Evolutionary conservation across 2,888 invertebrate genomes (phyloP).

Genomic region (Spodoptera picta): DNA sequence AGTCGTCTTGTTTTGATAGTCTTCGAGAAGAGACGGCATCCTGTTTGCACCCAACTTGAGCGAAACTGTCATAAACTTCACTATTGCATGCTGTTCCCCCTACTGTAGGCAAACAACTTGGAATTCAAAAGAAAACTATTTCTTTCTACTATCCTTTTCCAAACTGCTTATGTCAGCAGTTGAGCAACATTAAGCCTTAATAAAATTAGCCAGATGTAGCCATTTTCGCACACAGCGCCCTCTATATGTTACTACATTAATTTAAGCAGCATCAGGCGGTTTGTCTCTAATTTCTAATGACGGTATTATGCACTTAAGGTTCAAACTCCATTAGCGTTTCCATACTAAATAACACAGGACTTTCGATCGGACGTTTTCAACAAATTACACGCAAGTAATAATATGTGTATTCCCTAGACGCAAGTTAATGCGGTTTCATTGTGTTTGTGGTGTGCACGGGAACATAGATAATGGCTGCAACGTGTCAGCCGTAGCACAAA

Average conservation of each 20-base stretch:
- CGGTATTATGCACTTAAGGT: slow-evolving; percentile 19
- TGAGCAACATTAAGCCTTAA: too few relatives aligned
- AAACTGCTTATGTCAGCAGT: too few relatives aligned
- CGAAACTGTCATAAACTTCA: slow-evolving; percentile 46
- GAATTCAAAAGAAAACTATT: slow-evolving; percentile 25
- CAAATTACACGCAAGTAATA: slow-evolving; percentile 42
- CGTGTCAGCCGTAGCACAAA: slow-evolving; percentile 55
- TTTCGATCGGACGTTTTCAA: slow-evolving; percentile 31
- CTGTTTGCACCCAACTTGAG: slow-evolving; percentile 35
- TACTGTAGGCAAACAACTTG: slow-evolving; percentile 25
- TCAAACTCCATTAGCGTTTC: slow-evolving; percentile 25
- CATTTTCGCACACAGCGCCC: too few relatives aligned
- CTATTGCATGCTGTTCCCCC: slow-evolving; percentile 5
- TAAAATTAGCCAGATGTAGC: too few relatives aligned
- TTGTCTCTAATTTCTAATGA: slow-evolving; percentile 22
- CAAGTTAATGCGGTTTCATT: slow-evolving; percentile 57
- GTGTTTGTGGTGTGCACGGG: slow-evolving; percentile 51
- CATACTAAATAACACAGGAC: slow-evolving; percentile 25
- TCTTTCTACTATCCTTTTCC: too few relatives aligned
- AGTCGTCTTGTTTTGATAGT: slow-evolving; percentile 39
- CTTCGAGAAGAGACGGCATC: slow-evolving; percentile 11
- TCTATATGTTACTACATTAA: too few relatives aligned
- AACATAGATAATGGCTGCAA: slow-evolving; percentile 59
- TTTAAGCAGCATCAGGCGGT: neutral
- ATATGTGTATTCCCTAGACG: slow-evolving; percentile 45